These are phyloP conservation scores for Anorthoa munda DNA, from an alignment of 2,888 invertebrate genomes.

Conservation along the genomic window DNA sequence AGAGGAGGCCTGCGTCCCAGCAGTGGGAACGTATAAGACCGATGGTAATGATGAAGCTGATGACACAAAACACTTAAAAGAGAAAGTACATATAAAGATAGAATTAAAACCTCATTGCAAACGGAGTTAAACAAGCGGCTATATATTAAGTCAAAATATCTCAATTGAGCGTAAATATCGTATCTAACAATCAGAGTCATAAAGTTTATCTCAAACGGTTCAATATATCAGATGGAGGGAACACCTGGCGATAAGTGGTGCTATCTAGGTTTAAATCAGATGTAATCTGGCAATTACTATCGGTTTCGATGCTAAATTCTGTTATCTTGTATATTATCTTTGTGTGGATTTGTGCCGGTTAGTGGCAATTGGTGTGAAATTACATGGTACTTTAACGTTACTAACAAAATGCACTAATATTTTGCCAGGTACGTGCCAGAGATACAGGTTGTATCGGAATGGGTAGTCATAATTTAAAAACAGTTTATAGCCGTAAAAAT, in stretches of 20 bases:
- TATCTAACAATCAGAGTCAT: constrained; percentile 39
- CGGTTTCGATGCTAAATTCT: constrained; percentile 34
- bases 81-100: too few species aligned
- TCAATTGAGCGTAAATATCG: constrained; percentile 36
- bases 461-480: too few species aligned
- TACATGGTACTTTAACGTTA: neutral
- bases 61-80: too few species aligned
- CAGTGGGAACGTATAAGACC: too few species aligned
- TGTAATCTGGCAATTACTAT: constrained; percentile 49
- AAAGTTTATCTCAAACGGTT: constrained; percentile 53
- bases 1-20: too few species aligned
- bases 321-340: constrained; percentile 25
- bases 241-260: constrained; percentile 63
- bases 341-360: neutral
- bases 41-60: too few species aligned
- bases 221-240: constrained; percentile 46
- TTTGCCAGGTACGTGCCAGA: too few species aligned
- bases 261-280: constrained; percentile 50
- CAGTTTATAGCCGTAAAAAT: too few species aligned
- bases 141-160: constrained; percentile 46
- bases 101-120: too few species aligned
- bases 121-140: constrained; percentile 18
- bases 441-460: too few species aligned
- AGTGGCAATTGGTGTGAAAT: neutral
- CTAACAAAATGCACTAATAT: too few species aligned